Evolutionary conservation across 2,888 invertebrate genomes (phyloP).

Genomic region (Colostygia pectinataria): DNA sequence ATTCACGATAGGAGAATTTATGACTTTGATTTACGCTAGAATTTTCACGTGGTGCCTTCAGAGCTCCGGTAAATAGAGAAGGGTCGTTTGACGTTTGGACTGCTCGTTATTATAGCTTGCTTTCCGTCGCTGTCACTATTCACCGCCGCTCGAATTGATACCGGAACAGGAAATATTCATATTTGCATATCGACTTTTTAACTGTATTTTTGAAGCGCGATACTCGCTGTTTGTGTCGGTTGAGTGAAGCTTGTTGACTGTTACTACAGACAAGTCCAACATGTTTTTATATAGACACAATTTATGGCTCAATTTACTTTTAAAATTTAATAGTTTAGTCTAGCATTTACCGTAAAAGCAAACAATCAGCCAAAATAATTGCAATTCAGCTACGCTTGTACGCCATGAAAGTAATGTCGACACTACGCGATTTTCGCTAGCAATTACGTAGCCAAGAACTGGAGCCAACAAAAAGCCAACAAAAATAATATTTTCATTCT

Average conservation of each 20-base stretch:
- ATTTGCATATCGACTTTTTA: conserved; percentile 65
- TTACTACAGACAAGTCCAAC: conserved; percentile 12
- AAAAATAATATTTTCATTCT: conserved; percentile 16
- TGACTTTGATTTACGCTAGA: conserved; percentile 80
- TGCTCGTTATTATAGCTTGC: conserved; percentile 71
- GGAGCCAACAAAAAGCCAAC: conserved; percentile 15
- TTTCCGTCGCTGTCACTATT: conserved; percentile 64
- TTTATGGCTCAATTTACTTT: background rate
- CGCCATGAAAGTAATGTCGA: too few relatives aligned
- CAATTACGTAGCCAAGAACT: background rate
- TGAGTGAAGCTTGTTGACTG: conserved; percentile 22
- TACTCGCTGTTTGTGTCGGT: conserved; percentile 28
- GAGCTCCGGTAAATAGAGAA: conserved; percentile 71
- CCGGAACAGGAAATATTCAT: conserved; percentile 59
- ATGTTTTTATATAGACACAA: background rate
- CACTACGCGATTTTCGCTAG: too few relatives aligned
- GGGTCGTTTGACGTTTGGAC: conserved; percentile 69
- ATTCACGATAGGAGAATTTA: conserved; percentile 82
- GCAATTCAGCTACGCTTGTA: too few relatives aligned
- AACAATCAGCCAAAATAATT: too few relatives aligned
- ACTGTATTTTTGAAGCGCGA: conserved; percentile 39
- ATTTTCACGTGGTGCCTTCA: conserved; percentile 72
- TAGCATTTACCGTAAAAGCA: too few relatives aligned
- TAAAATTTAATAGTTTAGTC: too few relatives aligned
- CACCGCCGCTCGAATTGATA: conserved; percentile 62